A percentile compares a stretch with the other conserved stretches of the same genome.
phyloP scores from a whole-genome alignment of 2,113 vertebrate species.

The Polyodon spathula region DNA sequence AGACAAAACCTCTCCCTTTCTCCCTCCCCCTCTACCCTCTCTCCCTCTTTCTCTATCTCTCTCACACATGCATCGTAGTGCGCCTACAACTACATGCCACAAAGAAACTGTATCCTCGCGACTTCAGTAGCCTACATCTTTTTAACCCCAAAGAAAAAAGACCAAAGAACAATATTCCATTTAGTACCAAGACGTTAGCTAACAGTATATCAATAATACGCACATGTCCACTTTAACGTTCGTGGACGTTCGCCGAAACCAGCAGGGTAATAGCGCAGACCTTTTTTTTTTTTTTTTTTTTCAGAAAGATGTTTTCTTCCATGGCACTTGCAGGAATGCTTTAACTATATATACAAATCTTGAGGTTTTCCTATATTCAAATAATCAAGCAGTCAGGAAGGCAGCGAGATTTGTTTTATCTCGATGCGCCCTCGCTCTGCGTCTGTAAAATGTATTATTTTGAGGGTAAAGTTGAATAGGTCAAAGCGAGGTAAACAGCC shows the following conservation, averaged over 20 bases:
- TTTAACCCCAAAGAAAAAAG: neutral
- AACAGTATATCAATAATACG: neutral
- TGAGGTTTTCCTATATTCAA: slow-evolving; percentile 36
- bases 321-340: slow-evolving; percentile 16
- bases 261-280: no score
- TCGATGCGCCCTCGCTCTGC: slow-evolving; percentile 6
- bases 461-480: slow-evolving; percentile 51
- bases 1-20: neutral
- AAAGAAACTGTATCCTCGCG: neutral
- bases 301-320: no score
- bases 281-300: no score
- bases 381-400: slow-evolving; percentile 52
- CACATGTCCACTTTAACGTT: neutral
- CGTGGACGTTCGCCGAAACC: neutral
- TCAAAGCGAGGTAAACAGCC: slow-evolving; percentile 46
- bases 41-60: slow-evolving; percentile 1
- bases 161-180: neutral
- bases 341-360: slow-evolving; percentile 22
- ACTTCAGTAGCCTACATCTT: neutral
- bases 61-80: neutral
- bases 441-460: slow-evolving; percentile 42
- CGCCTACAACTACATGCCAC: neutral
- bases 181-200: neutral
- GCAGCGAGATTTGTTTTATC: slow-evolving; percentile 34
- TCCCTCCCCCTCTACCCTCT: neutral